phyloP scores from a whole-genome alignment of 1,140 invertebrate species.

The Drosophila yakuba region DNA sequence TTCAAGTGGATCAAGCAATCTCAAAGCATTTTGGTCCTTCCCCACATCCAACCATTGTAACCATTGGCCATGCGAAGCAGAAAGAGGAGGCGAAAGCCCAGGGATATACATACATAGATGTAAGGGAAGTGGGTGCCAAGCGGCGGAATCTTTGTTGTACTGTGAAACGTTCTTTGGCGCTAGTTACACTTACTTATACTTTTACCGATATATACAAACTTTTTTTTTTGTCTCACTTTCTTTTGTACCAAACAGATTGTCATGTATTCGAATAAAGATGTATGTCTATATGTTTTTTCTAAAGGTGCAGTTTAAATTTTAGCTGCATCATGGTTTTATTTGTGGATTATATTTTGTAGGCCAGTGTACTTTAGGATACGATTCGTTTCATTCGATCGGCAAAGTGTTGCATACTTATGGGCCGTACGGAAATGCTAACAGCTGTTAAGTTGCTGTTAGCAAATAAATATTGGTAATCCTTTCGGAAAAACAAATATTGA shows the following conservation, averaged over 20 bases:
- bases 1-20: conserved; percentile 51
- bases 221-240: conserved; percentile 63
- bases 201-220: conserved; percentile 32
- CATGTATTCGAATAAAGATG: conserved; percentile 75
- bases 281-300: conserved; percentile 67
- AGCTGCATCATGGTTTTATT: background rate
- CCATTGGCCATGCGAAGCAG: conserved; percentile 12
- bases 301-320: conserved; percentile 5
- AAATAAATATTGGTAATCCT: background rate
- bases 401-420: conserved; percentile 1
- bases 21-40: conserved; percentile 43
- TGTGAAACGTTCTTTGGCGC: conserved; percentile 55
- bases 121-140: conserved; percentile 18
- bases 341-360: background rate
- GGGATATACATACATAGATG: conserved; percentile 5
- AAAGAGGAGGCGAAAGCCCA: background rate
- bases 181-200: conserved; percentile 51
- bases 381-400: background rate
- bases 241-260: conserved; percentile 65
- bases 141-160: conserved; percentile 62
- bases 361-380: background rate
- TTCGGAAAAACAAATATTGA: no score
- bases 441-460: background rate
- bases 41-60: conserved; percentile 7
- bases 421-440: background rate